Base-by-base conservation (phyloP, 2,888 invertebrate species). In the Copidosoma aretas region DNA sequence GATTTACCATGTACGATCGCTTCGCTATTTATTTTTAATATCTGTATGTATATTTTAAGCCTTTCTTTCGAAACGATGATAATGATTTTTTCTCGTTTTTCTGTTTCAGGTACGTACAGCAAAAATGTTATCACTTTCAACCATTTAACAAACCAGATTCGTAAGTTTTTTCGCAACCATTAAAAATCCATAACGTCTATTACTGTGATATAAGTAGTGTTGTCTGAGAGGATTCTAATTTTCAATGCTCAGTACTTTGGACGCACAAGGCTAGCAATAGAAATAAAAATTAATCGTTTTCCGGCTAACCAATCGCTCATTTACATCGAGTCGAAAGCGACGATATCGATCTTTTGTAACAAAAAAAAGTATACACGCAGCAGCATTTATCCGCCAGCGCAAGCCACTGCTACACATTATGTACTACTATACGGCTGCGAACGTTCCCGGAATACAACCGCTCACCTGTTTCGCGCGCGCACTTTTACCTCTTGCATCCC, bases 21-120 rank as follows among this genome's bases (percentile, higher is more conserved):
- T 15, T 14, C 15, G 3, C 15, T 22, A 21, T 14, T 22, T 8
- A 10, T 17, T 53, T 53, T 21, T 2, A 53, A 14, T 24, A 17
- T 21, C 22, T 53, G 15, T 15, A 24, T 19, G 19, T 52, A 53
- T 10, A 24, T n/a, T n/a, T n/a, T n/a, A n/a, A n/a, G n/a, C n/a
- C n/a, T n/a, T n/a, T n/a, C n/a, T n/a, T n/a, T n/a, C n/a, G n/a
- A n/a, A n/a, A n/a, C n/a, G n/a, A n/a, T 46, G 19, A 56, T 39
- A 56, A 46, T 54, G n/a, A n/a, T n/a, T 24, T 54, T 63, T 63
- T 56, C 1, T 46, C 46, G 32, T 25, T 49, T 39, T 25, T 62
- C n/a, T 62, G 56, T 63, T 63, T n/a, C 62, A 63, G 62, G 62
- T 65, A 66, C 43, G 60, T 60, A 54, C 46, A 49, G 17, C 43